Base-by-base conservation (phyloP, 2,888 invertebrate species). In the Achlya flavicornis region DNA sequence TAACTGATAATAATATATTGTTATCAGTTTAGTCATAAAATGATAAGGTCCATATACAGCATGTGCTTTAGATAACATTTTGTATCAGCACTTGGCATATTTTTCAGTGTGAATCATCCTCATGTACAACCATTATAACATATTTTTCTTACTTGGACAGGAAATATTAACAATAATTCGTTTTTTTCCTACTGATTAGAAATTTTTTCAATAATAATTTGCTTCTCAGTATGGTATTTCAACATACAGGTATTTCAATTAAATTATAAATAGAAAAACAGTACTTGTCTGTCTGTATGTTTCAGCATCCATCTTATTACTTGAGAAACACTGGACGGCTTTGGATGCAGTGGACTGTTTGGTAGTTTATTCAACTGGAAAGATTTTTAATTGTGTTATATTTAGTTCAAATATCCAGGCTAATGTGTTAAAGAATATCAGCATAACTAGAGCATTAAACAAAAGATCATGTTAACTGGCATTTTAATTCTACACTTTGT, bases 1-100 rank as follows among this genome's bases (percentile, higher is more conserved):
- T 19, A n/a, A n/a, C 14, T 10, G 19, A 53, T 53, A 53, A n/a
- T 26, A 53, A 53, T 10, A 53, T 53, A n/a, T 26, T 26, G 16
- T 53, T 58, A 16, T 65, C 26, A 66, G 61, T 16, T 19, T 19
- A 19, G 53, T 53, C 53, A 53, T 53, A 19, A 53, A 19, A 53
- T 53, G 53, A 53, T 53, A 53, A 53, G 53, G 10, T 19, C 53
- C 48, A 48, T 53, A 48, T 16, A 19, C 19, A 53, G n/a, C 53
- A 19, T 53, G 19, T 53, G 53, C 53, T 19, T 5, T 8, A 19
- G 53, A 53, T 53, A 19, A 53, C 53, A 53, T 19, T 53, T 10
- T 53, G 10, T 19, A 19, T 19, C 53, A 53, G 16, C 53, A 19
- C 10, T 53, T 53, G 10, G 19, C 53, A 53, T 19, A 53, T 53